These are phyloP conservation scores for Pachyseris speciosa DNA, from an alignment of 64 coral and sea anemone genomes.

Conservation along the genomic window DNA sequence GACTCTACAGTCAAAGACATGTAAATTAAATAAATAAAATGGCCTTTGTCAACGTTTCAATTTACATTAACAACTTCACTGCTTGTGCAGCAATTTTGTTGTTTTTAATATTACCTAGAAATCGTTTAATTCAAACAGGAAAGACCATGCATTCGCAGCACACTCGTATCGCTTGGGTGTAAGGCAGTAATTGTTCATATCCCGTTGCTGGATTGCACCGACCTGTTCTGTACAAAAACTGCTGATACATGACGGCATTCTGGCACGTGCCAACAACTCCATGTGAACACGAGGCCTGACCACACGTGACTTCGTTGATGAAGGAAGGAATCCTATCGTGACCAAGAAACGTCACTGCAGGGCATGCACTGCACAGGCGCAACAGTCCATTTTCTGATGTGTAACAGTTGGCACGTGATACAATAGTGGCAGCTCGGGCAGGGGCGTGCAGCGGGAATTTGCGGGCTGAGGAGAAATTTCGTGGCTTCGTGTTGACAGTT, in stretches of 20 bases:
- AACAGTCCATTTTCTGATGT: neutral
- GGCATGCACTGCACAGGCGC: constrained; percentile 1
- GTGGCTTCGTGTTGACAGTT: neutral
- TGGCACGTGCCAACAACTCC: neutral
- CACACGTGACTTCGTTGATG: constrained; percentile 12
- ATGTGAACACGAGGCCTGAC: neutral
- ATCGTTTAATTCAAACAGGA: too few species aligned
- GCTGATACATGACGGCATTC: neutral
- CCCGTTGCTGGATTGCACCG: neutral
- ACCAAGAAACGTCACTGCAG: constrained; percentile 6
- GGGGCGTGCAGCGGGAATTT: neutral
- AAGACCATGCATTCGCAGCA: constrained; percentile 9
- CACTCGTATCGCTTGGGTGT: neutral
- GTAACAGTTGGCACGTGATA: neutral
- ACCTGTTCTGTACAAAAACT: neutral
- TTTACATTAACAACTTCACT: too few species aligned
- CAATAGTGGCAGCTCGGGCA: neutral
- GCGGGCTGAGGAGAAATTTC: neutral
- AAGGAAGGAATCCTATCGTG: neutral
- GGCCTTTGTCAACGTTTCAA: too few species aligned
- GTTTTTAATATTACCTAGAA: too few species aligned
- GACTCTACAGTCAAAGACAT: too few species aligned
- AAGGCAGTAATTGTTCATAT: neutral
- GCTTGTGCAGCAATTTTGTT: too few species aligned
- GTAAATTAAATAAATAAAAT: too few species aligned